Evolutionary conservation across 2,797 vertebrate species (phyloP), one percentile per base, ranked within the genome.

Genomic region (Xerus rutilus): DNA sequence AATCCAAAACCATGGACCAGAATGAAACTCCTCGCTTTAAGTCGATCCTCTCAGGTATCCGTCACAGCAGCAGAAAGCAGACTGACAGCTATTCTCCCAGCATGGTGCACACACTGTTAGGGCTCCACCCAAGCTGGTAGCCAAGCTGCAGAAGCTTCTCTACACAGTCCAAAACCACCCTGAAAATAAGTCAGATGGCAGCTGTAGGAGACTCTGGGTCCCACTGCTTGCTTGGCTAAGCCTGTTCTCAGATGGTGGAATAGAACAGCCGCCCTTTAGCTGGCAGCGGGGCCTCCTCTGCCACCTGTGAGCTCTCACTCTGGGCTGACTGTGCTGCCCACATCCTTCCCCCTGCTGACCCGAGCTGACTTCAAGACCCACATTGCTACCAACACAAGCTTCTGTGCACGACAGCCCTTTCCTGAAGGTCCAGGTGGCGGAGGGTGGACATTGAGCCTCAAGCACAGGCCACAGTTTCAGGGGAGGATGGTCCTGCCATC

Each of bases 91-190:
- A 12, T 43, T 28, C 43, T 49, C 49, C 45, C 45, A 13, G 4
- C 0, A 43, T 23, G 2, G 2, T 30, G 32, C 74, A 23, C n/a
- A 35, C 9, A 4, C 11, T 0, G 8, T 32, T 47, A 67, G 65
- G 28, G 62, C 43, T 78, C 74, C 32, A 3, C 2, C 0, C 9
- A 3, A 39, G n/a, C 28, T 30, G 4, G 4, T 1, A 20, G 73
- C 54, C 52, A 52, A 20, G 25, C 47, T 43, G 30, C 47, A 49
- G 47, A 82, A 47, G 10, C 4, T 32, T 62, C 28, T 43, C 72
- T 11, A 0, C 1, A 0, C 4, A 85, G 86, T n/a, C 39, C 81
- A 67, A 73, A 64, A 45, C n/a, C 5, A 59, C 21, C 64, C 47
- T 15, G 15, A n/a, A 25, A 49, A 14, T 1, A 79, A 86, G 13